Evolutionary conservation across 2,797 vertebrate genomes (phyloP).

Genomic region (Muscicapa comitata): DNA sequence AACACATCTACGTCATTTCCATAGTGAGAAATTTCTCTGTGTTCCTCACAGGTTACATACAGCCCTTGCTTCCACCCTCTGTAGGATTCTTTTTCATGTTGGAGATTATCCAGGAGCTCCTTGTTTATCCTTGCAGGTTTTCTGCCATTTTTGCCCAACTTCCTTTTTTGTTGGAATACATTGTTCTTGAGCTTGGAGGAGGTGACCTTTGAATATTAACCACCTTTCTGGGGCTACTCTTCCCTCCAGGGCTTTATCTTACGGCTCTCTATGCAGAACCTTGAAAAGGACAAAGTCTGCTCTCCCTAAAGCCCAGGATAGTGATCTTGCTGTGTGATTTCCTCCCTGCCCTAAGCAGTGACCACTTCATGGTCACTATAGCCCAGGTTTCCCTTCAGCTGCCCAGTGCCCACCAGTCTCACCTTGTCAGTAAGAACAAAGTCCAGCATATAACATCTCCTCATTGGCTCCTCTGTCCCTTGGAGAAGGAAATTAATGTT

Average conservation of each 20-base stretch:
- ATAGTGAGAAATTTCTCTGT: neutral
- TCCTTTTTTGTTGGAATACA: neutral
- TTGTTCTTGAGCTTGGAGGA: neutral
- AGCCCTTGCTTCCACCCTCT: neutral
- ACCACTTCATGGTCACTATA: neutral
- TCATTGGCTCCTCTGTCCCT: neutral
- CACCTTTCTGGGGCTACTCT: neutral
- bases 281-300: neutral
- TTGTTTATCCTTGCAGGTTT: neutral
- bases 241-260: neutral
- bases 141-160: neutral
- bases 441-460: fast-evolving
- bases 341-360: neutral
- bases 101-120: neutral
- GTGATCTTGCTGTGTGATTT: neutral
- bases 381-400: neutral
- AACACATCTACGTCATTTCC: fast-evolving
- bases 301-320: neutral
- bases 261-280: neutral
- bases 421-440: neutral
- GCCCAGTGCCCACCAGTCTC: neutral
- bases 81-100: neutral
- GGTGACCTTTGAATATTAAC: neutral
- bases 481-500: neutral
- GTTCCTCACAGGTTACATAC: neutral